Conservation (phyloP, 2,113 vertebrate species). For the Pavo muticus region DNA sequence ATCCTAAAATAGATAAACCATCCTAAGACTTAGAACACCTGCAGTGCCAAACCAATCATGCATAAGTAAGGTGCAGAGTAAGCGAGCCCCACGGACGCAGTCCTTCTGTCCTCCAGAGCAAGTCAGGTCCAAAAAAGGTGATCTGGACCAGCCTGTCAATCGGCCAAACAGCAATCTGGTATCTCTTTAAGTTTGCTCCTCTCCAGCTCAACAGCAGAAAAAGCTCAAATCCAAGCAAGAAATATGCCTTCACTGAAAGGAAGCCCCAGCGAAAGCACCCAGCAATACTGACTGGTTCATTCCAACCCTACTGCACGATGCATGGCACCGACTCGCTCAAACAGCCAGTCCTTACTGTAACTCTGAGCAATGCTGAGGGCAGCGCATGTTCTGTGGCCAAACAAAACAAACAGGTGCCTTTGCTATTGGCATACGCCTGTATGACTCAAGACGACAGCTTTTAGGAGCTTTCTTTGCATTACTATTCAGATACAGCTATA, state of each 20-base stretch:
- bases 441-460: not conserved
- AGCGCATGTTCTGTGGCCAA: not conserved
- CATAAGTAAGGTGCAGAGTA: not conserved
- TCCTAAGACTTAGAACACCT: not conserved
- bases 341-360: not conserved
- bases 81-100: not conserved
- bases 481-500: not conserved
- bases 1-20: not conserved
- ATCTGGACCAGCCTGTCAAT: not conserved
- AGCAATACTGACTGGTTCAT: not conserved
- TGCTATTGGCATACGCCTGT: rapidly evolving
- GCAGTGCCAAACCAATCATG: not conserved
- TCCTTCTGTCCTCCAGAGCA: not conserved
- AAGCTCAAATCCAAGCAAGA: slow-evolving; percentile 2
- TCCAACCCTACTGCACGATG: not conserved
- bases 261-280: not conserved
- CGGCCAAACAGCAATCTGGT: not conserved
- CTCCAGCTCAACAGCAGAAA: not conserved
- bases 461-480: not conserved
- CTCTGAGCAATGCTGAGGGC: not conserved
- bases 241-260: not conserved
- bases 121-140: not conserved
- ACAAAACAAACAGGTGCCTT: not conserved
- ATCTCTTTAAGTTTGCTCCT: not conserved
- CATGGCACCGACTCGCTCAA: not conserved